phyloP scores from a whole-genome alignment of 2,113 vertebrate species.

The Eulemur macaco region DNA sequence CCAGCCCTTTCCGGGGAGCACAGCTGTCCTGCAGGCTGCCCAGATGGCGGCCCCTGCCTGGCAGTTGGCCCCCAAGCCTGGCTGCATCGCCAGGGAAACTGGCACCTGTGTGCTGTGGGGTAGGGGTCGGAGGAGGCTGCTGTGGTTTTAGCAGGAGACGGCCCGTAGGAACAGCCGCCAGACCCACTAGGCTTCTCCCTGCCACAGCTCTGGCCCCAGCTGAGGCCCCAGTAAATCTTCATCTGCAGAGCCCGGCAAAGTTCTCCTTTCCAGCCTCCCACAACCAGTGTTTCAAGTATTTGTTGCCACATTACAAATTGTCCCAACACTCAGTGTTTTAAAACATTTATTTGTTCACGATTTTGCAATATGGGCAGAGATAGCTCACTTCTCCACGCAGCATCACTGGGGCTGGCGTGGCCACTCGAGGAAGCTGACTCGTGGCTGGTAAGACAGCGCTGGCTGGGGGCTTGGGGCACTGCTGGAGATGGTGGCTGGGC shows the following conservation, averaged over 20 bases:
- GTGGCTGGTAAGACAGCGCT: neutral
- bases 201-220: neutral
- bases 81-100: fast-evolving
- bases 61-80: neutral
- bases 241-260: fast-evolving
- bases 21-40: constrained; percentile 51
- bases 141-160: neutral
- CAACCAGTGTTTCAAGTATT: neutral
- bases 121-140: fast-evolving
- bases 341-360: neutral
- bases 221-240: neutral
- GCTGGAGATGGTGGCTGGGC: too few species aligned
- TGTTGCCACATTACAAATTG: neutral
- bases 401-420: neutral
- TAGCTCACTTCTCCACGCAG: fast-evolving
- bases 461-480: neutral
- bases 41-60: neutral
- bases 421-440: neutral
- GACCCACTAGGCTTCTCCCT: fast-evolving
- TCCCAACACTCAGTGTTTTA: neutral
- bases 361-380: fast-evolving
- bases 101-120: fast-evolving
- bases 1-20: neutral
- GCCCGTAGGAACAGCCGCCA: neutral
- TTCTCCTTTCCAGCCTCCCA: neutral